These are phyloP conservation scores for Sebastes schlegelii DNA, from an alignment of 2,113 vertebrate genomes.

Conservation along the genomic window DNA sequence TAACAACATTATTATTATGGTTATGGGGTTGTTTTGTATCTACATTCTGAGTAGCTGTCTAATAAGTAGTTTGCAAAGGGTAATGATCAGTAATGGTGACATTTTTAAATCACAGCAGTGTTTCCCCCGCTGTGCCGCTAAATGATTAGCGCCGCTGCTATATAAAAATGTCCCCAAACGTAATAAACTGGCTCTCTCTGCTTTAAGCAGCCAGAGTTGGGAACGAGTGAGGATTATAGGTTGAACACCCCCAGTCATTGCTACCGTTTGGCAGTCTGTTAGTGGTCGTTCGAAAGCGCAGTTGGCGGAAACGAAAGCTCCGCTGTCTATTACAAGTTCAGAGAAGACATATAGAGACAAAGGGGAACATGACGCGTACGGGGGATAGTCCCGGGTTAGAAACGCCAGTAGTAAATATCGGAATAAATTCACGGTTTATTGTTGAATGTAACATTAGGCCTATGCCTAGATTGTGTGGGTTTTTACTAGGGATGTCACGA, in stretches of 20 bases:
- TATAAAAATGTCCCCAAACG: not conserved
- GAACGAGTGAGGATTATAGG: not conserved
- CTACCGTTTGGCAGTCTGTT: not conserved
- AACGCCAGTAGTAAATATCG: not conserved
- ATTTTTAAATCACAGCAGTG: not conserved
- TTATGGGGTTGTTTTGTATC: not conserved
- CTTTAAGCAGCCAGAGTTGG: not conserved
- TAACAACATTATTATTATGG: not conserved
- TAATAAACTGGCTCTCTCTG: not conserved
- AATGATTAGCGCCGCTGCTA: not conserved
- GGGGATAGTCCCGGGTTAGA: no score
- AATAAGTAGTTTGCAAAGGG: not conserved
- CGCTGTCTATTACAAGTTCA: no score
- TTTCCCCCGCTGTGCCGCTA: not conserved
- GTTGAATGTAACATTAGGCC: no score
- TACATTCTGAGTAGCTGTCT: not conserved
- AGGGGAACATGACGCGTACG: no score
- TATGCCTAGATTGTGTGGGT: no score
- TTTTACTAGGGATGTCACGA: no score
- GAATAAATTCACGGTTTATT: not conserved
- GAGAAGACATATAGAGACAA: no score
- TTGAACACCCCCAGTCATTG: not conserved
- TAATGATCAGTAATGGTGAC: constrained; percentile 18
- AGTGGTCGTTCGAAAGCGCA: not conserved
- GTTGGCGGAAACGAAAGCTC: not conserved